Evolutionary conservation across 2,113 vertebrate species (phyloP).

Genomic region (Sinocyclocheilus grahami): DNA sequence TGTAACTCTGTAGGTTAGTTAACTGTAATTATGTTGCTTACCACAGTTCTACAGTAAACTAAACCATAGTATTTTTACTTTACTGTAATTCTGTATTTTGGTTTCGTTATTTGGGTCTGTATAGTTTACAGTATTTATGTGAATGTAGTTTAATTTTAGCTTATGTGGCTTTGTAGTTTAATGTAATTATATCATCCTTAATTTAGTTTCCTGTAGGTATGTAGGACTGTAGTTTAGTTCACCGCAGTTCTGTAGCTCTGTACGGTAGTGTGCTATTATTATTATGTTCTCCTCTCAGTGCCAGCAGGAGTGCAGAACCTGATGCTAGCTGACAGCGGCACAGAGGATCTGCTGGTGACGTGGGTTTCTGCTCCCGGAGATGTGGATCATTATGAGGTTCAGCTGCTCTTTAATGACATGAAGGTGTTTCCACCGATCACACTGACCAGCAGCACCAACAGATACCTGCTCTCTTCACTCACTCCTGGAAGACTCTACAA

Average conservation of each 20-base stretch:
- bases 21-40: background rate
- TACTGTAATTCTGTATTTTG: background rate
- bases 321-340: conserved; percentile 75
- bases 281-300: conserved; percentile 71
- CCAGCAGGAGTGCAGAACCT: conserved; percentile 85
- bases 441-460: conserved; percentile 77
- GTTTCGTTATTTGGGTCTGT: background rate
- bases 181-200: too few species aligned
- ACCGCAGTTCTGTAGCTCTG: background rate
- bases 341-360: conserved; percentile 83
- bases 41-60: too few species aligned
- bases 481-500: conserved; percentile 94
- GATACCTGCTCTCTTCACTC: conserved; percentile 84
- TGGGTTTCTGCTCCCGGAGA: conserved; percentile 88
- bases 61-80: too few species aligned
- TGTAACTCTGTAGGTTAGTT: background rate
- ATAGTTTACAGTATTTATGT: too few species aligned
- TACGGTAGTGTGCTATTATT: background rate
- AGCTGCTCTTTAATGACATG: conserved; percentile 94
- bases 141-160: background rate
- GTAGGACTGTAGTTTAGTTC: too few species aligned
- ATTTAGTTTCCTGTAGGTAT: too few species aligned
- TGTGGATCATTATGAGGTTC: conserved; percentile 94
- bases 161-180: too few species aligned
- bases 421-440: conserved; percentile 92